Base-by-base conservation (phyloP, 1,140 invertebrate genomes). In the Ips typographus region DNA sequence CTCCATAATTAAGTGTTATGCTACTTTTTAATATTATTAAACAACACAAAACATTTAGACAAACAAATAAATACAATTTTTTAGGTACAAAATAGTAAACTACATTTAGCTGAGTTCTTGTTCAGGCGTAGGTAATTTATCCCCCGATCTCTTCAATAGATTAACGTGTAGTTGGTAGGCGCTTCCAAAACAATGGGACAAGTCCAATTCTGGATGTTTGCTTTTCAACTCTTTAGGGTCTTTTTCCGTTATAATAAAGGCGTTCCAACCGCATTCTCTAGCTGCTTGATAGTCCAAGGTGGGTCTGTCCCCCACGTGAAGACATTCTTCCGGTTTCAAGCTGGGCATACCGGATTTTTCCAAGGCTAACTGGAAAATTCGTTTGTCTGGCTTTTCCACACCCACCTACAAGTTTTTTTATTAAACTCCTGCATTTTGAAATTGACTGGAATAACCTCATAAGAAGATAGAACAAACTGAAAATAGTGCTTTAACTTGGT, bases 301-400 rank as follows among this genome's bases (percentile, higher is more conserved):
- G 4, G 89, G 72, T 72, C 87, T 86, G 82, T 96, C 91, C 2
- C 94, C 94, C 63, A 96, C 85, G 79, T 96, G 94, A 1, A 95
- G 76, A 38, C 91, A 89, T 76, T 93, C 84, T 6, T 81, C 70
- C 0, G 91, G 83, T 67, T 73, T 73, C 1, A 86, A 82, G 36
- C 79, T 67, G 7, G 70, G 51, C n/a, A 80, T 64, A 61, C 80
- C 80, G 7, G 83, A 79, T 39, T 79, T 74, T 47, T 76, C 76
- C 53, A 94, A 80, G 2, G 93, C 93, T 73, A 86, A 80, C 49
- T 87, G 71, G 76, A 95, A 97, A 72, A 96, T 94, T 69, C 80
- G 78, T 8, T 80, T 75, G 77, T 88, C 81, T 0, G 94, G 94
- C 81, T 97, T 96, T 72, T 88, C 87, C 55, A 82, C 81, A n/a